These are phyloP conservation scores for Goniozus legneri DNA, from an alignment of 1,140 invertebrate genomes.

Conservation along the genomic window DNA sequence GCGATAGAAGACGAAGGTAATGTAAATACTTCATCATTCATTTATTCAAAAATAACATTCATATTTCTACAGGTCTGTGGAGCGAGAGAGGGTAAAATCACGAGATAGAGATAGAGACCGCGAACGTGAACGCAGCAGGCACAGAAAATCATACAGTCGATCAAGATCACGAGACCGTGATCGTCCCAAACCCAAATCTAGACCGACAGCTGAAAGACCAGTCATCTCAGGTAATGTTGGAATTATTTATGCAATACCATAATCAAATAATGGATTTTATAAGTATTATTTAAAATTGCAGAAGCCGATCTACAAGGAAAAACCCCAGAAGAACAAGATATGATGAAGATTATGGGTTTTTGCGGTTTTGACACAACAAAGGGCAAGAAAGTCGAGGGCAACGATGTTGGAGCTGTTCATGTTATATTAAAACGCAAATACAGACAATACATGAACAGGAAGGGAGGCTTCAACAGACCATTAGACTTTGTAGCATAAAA, in stretches of 20 bases:
- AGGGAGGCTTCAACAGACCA: constrained; percentile 97
- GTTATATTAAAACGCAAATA: constrained; percentile 96
- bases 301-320: constrained; percentile 77
- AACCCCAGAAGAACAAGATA: constrained; percentile 89
- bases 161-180: constrained; percentile 55
- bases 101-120: constrained; percentile 51
- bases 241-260: no score
- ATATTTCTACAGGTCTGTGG: constrained; percentile 36
- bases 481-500: constrained; percentile 87
- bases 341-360: constrained; percentile 97
- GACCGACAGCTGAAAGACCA: constrained; percentile 55
- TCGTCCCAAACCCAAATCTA: constrained; percentile 42
- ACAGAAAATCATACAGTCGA: constrained; percentile 52
- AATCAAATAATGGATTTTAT: no score
- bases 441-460: constrained; percentile 98
- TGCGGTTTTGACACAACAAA: constrained; percentile 93
- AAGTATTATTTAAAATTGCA: no score
- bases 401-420: constrained; percentile 89
- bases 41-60: background rate
- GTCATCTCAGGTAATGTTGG: constrained; percentile 53
- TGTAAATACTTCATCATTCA: background rate
- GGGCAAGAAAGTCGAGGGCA: constrained; percentile 90
- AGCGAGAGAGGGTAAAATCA: constrained; percentile 48
- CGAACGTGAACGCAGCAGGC: constrained; percentile 51
- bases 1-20: constrained; percentile 52